These are phyloP conservation scores for Chaetodon auriga DNA, from an alignment of 2,113 vertebrate genomes.

Conservation along the genomic window DNA sequence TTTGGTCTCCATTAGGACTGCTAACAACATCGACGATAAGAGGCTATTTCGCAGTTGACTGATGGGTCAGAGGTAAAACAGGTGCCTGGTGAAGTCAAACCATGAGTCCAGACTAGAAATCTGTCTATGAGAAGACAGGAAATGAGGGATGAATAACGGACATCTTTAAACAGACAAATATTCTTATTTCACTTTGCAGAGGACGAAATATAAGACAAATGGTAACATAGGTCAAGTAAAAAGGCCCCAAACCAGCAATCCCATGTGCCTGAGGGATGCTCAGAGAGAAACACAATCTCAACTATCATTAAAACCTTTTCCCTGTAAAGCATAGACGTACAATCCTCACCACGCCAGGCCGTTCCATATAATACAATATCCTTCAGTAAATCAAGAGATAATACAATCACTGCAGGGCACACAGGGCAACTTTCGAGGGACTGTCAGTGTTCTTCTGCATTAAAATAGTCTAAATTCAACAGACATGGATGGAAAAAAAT, in stretches of 20 bases:
- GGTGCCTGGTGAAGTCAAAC: conserved; percentile 44
- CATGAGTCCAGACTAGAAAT: conserved; percentile 28
- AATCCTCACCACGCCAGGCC: conserved; percentile 40
- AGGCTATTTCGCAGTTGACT: conserved; percentile 35
- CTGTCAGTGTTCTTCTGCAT: conserved; percentile 53
- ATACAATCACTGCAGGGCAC: conserved; percentile 61
- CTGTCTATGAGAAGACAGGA: conserved; percentile 15
- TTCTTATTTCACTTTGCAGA: conserved; percentile 29
- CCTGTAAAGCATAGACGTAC: conserved; percentile 36
- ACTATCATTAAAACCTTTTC: conserved; percentile 40
- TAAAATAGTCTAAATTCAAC: conserved; percentile 48
- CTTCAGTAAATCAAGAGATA: conserved; percentile 55
- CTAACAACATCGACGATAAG: conserved; percentile 34
- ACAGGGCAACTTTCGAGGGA: conserved; percentile 32
- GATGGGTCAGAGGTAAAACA: conserved; percentile 54
- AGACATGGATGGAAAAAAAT: conserved; percentile 51
- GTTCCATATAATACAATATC: conserved; percentile 49
- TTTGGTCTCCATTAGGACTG: conserved; percentile 69
- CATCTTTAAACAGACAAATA: conserved; percentile 42
- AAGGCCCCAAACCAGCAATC: conserved; percentile 74
- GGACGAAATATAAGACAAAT: conserved; percentile 63
- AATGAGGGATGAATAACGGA: conserved; percentile 32
- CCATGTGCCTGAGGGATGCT: conserved; percentile 76
- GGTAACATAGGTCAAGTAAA: conserved; percentile 63
- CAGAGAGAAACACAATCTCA: conserved; percentile 57